Base-by-base conservation (phyloP, 2,797 vertebrate genomes). In the Gadopsis marmoratus region DNA sequence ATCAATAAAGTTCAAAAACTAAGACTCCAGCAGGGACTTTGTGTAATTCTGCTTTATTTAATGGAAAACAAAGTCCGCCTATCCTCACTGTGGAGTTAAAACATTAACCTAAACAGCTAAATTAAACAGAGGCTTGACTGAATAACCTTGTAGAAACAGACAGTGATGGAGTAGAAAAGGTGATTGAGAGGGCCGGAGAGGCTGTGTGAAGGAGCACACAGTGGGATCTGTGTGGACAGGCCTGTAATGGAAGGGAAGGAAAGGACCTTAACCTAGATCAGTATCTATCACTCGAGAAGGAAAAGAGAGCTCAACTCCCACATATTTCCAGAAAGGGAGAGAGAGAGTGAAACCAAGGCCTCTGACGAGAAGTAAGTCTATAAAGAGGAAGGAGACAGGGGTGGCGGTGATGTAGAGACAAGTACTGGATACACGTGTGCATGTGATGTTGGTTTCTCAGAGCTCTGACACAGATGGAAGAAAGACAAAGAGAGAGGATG, bases 201-300 rank as follows among this genome's bases (percentile, higher is more conserved):
- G 73, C 58, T 63, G 33, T 39, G 68, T 70, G 65, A 74, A 66
- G 72, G 55, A 82, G 73, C 58, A 76, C 65, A 80, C 64, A 39
- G 78, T 76, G 68, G 71, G 75, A 81, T 85, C 82, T 71, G 74
- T 90, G 86, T 79, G 90, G 88, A 91, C 88, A 90, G 83, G 75
- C 39, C 82, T 82, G 83, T 91, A 88, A 92, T 92, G 89, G 88
- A 90, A 88, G 85, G 82, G 77, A 88, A 88, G 87, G 81, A 91
- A 83, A 90, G 68, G 71, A 86, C 85, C 78, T 88, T 87, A 90
- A 85, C 81, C 88, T 68, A 91, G 85, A 93, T 93, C 81, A 88
- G 76, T 84, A 92, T 91, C 86, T 84, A 88, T 91, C 86, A 92
- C 76, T 90, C 73, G 26, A 71, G 82, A 78, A 74, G 65, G 65